Evolutionary conservation across 2,797 vertebrate species (phyloP).

Genomic region (Thamnophis elegans): DNA sequence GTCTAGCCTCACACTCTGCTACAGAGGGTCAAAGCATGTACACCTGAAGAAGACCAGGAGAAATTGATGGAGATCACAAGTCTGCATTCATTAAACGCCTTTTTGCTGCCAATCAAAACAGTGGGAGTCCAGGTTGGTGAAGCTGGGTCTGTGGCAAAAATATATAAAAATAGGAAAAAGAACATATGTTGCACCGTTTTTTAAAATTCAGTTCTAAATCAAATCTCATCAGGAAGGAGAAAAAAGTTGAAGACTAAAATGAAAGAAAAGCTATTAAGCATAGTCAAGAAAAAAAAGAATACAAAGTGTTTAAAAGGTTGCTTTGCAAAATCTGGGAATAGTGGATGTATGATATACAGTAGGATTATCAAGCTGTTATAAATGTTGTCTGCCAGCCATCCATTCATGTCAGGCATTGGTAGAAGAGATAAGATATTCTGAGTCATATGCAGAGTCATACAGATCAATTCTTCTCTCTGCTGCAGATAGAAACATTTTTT

Average conservation of each 20-base stretch:
- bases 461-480: background rate
- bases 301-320: background rate
- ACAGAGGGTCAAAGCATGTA: conserved; percentile 97
- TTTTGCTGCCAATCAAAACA: conserved; percentile 97
- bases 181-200: background rate
- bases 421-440: background rate
- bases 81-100: conserved; percentile 98
- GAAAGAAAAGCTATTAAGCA: background rate
- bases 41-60: conserved; percentile 96
- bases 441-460: background rate
- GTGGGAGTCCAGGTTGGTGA: conserved; percentile 93
- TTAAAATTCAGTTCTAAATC: background rate
- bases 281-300: background rate
- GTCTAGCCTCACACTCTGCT: conserved; percentile 89
- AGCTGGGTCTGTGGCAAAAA: background rate
- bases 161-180: background rate
- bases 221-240: background rate
- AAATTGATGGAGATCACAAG: conserved; percentile 98
- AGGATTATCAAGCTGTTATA: background rate
- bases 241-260: background rate
- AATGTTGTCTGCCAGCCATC: background rate
- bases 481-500: background rate
- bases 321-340: background rate
- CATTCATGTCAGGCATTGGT: background rate
- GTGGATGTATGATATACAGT: rapidly evolving